phyloP scores from a whole-genome alignment of 1,140 invertebrate genomes.

The Reticulitermes speratus region DNA sequence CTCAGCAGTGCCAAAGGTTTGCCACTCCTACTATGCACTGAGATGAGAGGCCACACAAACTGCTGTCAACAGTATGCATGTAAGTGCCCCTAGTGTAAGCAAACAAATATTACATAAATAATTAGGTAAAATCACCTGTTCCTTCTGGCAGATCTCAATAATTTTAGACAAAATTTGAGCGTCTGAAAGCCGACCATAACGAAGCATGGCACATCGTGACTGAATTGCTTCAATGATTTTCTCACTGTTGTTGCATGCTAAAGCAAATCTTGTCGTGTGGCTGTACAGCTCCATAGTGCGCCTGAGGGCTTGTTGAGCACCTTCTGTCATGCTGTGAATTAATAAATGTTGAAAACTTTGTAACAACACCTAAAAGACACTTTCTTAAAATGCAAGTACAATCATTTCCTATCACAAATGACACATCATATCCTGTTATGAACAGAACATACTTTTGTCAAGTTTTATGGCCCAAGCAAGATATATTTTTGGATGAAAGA shows the following conservation, averaged over 20 bases:
- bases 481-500: too few relatives aligned
- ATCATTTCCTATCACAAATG: background rate
- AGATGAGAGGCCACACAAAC: too few relatives aligned
- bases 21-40: too few relatives aligned
- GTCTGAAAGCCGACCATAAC: constrained; percentile 92
- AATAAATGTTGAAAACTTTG: too few relatives aligned
- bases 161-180: constrained; percentile 83
- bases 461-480: too few relatives aligned
- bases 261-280: constrained; percentile 93
- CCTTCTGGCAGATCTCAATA: constrained; percentile 70
- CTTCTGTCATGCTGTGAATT: constrained; percentile 86
- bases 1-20: too few relatives aligned
- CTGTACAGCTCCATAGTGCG: constrained; percentile 99
- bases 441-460: too few relatives aligned
- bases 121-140: constrained; percentile 58
- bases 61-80: too few relatives aligned
- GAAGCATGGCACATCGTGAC: constrained; percentile 94
- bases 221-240: constrained; percentile 99
- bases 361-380: constrained; percentile 23
- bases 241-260: constrained; percentile 98
- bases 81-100: too few relatives aligned
- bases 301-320: constrained; percentile 94
- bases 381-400: background rate
- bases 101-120: background rate
- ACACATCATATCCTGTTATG: too few relatives aligned